These are phyloP conservation scores for Ctenosaura bakeri DNA, from an alignment of 2,797 vertebrate genomes.

Conservation along the genomic window DNA sequence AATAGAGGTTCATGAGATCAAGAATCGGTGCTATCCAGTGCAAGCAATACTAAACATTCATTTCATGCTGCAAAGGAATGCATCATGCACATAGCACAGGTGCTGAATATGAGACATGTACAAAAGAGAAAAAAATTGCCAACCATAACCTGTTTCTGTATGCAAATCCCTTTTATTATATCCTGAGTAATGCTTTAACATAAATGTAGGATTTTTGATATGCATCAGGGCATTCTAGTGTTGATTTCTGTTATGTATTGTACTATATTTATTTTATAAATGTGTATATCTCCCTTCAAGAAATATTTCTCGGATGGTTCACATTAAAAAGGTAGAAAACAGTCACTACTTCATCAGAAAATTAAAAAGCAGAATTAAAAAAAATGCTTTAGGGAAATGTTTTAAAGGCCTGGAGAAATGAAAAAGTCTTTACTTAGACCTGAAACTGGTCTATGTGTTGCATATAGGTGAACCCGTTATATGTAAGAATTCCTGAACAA, in stretches of 20 bases:
- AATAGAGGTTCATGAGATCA: not conserved
- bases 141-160: not conserved
- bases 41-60: not conserved
- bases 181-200: not conserved
- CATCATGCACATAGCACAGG: not conserved
- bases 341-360: not conserved
- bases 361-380: not conserved
- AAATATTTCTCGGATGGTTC: not conserved
- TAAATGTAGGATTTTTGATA: not conserved
- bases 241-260: not conserved
- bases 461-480: not conserved
- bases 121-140: not conserved
- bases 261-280: not conserved
- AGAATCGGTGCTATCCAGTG: constrained; percentile 9
- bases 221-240: not conserved
- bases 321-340: not conserved
- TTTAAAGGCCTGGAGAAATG: not conserved
- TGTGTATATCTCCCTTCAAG: not conserved
- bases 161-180: not conserved
- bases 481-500: not conserved
- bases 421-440: not conserved
- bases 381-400: not conserved
- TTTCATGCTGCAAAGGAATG: not conserved
- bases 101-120: not conserved
- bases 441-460: too few relatives aligned